Conservation (phyloP, 2,113 vertebrate genomes). For the Leuciscus idus region DNA sequence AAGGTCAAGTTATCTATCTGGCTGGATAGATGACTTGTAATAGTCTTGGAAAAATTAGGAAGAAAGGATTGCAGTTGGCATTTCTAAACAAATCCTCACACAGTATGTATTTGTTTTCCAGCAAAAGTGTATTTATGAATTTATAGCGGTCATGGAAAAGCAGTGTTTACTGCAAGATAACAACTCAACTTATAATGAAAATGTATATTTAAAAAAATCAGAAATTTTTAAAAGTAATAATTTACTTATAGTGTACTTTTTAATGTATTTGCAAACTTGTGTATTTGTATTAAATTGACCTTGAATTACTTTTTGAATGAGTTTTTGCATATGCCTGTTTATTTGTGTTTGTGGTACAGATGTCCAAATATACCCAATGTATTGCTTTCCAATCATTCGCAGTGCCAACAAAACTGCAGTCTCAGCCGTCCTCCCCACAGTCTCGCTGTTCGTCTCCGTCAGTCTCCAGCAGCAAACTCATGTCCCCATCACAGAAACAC, state of each 20-base stretch:
- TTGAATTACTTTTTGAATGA: no score
- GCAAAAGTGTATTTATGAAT: not conserved
- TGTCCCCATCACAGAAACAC: conserved; percentile 98
- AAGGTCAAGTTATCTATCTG: not conserved
- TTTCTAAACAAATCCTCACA: no score
- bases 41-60: no score
- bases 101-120: no score
- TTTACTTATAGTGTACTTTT: not conserved
- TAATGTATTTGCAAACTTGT: not conserved
- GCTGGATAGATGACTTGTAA: no score
- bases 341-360: conserved; percentile 55
- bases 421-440: conserved; percentile 90
- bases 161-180: not conserved
- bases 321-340: not conserved
- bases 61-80: no score
- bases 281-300: conserved; percentile 11
- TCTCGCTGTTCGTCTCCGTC: conserved; percentile 89
- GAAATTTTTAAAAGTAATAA: not conserved
- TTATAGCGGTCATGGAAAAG: not conserved
- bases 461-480: conserved; percentile 85
- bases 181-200: not conserved
- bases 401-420: conserved; percentile 89
- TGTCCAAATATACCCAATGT: conserved; percentile 29
- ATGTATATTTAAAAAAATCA: not conserved
- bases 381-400: conserved; percentile 50